These are phyloP conservation scores for Cephalopholis sonnerati DNA, from an alignment of 2,113 vertebrate species.

Conservation along the genomic window DNA sequence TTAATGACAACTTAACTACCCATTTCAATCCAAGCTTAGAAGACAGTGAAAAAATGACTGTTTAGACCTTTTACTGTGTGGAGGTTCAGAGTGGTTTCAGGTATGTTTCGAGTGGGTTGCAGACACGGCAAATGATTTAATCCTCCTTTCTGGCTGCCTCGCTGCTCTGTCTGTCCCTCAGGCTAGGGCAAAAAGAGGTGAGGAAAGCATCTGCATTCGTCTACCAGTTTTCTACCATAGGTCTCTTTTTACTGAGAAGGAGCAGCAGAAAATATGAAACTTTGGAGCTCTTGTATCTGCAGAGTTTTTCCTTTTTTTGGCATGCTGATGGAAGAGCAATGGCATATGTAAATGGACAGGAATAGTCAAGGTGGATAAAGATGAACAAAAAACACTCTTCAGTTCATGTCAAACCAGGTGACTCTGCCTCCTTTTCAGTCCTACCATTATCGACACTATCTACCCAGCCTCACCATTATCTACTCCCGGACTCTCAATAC, in stretches of 20 bases:
- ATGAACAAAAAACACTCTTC: not conserved
- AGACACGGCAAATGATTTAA: not conserved
- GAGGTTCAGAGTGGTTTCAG: not conserved
- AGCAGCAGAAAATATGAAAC: not conserved
- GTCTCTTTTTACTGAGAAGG: not conserved
- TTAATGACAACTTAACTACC: too few species aligned
- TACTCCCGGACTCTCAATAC: not conserved
- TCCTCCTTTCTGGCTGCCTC: not conserved
- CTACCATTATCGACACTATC: not conserved
- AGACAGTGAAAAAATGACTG: too few species aligned
- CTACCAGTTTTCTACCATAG: not conserved
- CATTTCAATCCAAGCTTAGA: too few species aligned
- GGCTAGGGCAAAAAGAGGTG: not conserved
- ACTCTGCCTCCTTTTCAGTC: not conserved
- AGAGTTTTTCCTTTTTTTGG: not conserved
- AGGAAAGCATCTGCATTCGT: not conserved
- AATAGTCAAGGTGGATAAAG: not conserved
- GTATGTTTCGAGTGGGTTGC: not conserved
- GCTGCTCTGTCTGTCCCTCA: not conserved
- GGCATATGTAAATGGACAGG: not conserved
- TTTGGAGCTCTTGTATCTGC: not conserved
- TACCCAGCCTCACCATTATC: not conserved
- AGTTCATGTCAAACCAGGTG: too few species aligned
- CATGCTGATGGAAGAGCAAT: not conserved
- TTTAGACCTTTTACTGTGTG: not conserved